Percentiles rank a stretch among this genome's conserved stretches.
Evolutionary conservation across 2,888 invertebrate genomes (phyloP).

Genomic region (Apocheima hispidaria): DNA sequence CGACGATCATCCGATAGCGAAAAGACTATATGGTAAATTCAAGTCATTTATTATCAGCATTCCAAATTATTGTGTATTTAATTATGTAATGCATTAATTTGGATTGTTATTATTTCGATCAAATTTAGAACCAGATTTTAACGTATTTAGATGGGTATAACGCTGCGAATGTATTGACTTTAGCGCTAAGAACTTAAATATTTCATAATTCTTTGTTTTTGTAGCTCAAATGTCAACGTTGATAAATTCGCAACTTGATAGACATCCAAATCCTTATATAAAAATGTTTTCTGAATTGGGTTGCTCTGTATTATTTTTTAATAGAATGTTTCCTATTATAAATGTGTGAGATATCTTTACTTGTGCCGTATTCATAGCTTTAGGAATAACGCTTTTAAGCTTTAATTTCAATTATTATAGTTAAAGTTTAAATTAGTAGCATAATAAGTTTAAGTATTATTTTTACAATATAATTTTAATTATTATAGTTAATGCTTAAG

Average conservation of each 20-base stretch:
- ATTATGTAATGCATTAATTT: conserved; percentile 14
- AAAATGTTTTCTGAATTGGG: no score
- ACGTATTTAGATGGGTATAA: no score
- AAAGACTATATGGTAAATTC: not conserved
- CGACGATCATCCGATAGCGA: not conserved
- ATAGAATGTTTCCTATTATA: conserved; percentile 22
- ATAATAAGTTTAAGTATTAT: conserved; percentile 1
- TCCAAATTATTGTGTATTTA: conserved; percentile 4
- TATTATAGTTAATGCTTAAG: not conserved
- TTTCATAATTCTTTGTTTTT: no score
- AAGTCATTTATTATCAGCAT: not conserved
- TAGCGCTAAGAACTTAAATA: no score
- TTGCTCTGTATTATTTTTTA: no score
- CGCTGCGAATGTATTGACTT: no score
- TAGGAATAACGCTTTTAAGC: conserved; percentile 17
- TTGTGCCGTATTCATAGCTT: conserved; percentile 36
- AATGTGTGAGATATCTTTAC: conserved; percentile 20
- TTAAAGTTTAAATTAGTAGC: not conserved
- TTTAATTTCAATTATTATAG: conserved; percentile 18
- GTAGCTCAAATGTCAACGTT: no score
- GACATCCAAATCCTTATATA: no score
- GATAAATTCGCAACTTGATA: no score
- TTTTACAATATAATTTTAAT: conserved; percentile 20
- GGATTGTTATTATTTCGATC: conserved; percentile 25
- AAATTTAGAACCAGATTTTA: no score